Evolutionary conservation across 92 coral and sea anemone species (phyloP), one percentile per base, ranked within the genome.

Genomic region (Epizoanthus illoricatus): DNA sequence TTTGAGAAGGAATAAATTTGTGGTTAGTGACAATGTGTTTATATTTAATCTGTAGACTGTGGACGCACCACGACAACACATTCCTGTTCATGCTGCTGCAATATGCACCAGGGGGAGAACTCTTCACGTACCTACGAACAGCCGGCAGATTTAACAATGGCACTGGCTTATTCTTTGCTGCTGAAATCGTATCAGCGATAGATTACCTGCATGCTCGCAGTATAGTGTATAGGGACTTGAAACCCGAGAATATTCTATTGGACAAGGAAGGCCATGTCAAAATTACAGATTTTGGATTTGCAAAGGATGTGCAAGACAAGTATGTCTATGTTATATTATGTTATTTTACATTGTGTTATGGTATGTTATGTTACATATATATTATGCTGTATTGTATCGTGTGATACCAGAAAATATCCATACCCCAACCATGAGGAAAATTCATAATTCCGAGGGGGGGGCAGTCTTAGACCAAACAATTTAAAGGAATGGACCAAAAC

Each of bases 221-320:
- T 87, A 93, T 96, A 72, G 98, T 96, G 39, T 96, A 96, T 87
- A 92, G 99, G 75, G 99, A 96, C 75, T 82, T 96, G 85, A 96
- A 96, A 81, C 99, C 99, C 8, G 99, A 96, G 80, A 96, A 96
- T 84, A 92, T 96, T 65, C 86, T 96, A 71, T 88, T 96, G 71
- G 99, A 96, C 81, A 85, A 89, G 62, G 99, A 93, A 69, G 99
- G 99, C 16, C 99, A 96, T 85, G 97, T 96, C 47, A 96, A 96
- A 84, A 89, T 96, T 84, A 96, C 99, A 70, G 99, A 96, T 87
- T 96, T 96, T 93, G 99, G 99, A 68, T 96, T 96, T 87, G 99
- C 99, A 5, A 96, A 96, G 84, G 97, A 91, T 65, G 99, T 96
- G 21, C 98, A 90, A 55, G 99, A 96, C 90, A 96, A 96, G 99